Conservation (phyloP, 2,888 invertebrate genomes). For the Calliopum simillimum region DNA sequence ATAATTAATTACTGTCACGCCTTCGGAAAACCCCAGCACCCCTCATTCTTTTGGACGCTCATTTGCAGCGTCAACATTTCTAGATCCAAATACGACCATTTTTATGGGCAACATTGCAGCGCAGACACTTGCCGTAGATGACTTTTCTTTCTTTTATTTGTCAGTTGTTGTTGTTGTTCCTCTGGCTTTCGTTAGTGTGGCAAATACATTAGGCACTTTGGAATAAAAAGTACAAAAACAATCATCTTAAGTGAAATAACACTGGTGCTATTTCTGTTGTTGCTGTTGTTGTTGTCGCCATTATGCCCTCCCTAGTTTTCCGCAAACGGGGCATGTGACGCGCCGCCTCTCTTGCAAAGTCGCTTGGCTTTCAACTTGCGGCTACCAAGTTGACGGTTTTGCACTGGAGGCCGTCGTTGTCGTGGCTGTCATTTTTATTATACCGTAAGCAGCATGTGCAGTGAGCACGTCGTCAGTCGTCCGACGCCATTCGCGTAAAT, state of each 20-base stretch:
- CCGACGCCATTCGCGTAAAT: conserved; percentile 3
- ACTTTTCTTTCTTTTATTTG: not conserved
- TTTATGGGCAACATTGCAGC: conserved; percentile 22
- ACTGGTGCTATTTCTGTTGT: too few relatives aligned
- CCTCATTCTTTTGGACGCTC: not conserved
- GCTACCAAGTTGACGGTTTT: conserved; percentile 20
- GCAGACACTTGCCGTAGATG: conserved; percentile 1
- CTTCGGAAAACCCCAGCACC: conserved; percentile 48
- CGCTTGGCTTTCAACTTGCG: conserved; percentile 15
- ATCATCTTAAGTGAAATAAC: too few relatives aligned
- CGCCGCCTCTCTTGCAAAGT: not conserved
- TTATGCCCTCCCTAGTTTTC: too few relatives aligned
- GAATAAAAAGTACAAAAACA: too few relatives aligned
- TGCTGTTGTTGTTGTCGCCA: too few relatives aligned
- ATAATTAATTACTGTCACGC: conserved; percentile 69
- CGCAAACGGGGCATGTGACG: not conserved
- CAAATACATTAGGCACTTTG: too few relatives aligned
- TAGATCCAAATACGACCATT: too few relatives aligned
- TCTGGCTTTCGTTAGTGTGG: too few relatives aligned
- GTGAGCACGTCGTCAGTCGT: too few relatives aligned
- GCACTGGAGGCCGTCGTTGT: conserved; percentile 10
- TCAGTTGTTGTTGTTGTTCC: conserved; percentile 8
- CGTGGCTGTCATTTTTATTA: conserved; percentile 2
- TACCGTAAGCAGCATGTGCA: conserved; percentile 1
- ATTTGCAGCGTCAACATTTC: too few relatives aligned